phyloP scores from a whole-genome alignment of 2,113 vertebrate genomes.

The Carettochelys insculpta region DNA sequence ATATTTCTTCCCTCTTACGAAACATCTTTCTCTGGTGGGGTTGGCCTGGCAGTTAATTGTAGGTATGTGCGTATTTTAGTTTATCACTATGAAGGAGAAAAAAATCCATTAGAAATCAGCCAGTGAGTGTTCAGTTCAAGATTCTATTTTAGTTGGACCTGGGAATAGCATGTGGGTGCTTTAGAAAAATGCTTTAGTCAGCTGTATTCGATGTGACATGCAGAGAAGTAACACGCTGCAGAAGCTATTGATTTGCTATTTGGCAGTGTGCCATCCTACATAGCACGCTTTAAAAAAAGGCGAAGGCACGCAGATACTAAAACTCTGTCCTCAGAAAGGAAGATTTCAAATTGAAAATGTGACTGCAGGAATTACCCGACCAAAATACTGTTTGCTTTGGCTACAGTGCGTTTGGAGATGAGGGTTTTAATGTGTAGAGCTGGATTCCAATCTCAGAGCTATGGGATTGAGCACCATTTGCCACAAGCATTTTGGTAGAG shows the following conservation, averaged over 20 bases:
- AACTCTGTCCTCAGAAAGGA: neutral
- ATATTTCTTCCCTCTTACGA: neutral
- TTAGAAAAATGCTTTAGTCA: neutral
- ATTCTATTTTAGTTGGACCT: slow-evolving; percentile 28
- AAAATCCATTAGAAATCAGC: neutral
- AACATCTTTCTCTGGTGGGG: neutral
- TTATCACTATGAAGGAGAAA: neutral
- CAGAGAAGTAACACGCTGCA: neutral
- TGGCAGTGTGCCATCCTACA: fast-evolving
- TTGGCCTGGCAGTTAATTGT: neutral
- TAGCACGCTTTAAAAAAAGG: neutral
- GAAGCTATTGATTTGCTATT: slow-evolving; percentile 30
- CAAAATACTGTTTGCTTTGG: neutral
- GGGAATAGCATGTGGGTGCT: neutral
- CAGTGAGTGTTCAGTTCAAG: fast-evolving
- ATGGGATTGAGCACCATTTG: neutral
- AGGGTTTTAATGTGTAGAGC: no score
- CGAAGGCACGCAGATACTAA: neutral
- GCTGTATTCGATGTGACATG: neutral
- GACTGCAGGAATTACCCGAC: fast-evolving
- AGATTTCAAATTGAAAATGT: neutral
- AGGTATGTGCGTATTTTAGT: fast-evolving
- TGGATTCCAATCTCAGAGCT: fast-evolving
- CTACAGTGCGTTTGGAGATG: neutral
- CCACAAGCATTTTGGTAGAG: neutral